Base-by-base conservation (phyloP, 1,140 invertebrate genomes). In the Ooceraea biroi region DNA sequence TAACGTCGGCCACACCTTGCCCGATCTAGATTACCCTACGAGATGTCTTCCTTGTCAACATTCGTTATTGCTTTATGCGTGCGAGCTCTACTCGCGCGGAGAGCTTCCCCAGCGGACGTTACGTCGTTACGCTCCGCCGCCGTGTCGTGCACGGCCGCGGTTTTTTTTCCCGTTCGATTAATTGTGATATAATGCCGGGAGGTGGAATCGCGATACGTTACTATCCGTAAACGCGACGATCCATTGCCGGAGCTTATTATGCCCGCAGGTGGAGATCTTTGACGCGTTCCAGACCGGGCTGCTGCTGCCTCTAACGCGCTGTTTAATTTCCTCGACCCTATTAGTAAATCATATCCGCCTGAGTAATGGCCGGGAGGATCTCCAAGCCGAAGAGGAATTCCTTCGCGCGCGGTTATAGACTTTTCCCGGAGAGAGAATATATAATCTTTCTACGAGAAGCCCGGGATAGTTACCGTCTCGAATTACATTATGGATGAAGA, bases 401-500 rank as follows among this genome's bases (percentile, higher is more conserved):
- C 71, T 57, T 58, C 27, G 82, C 41, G 77, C 8, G 69, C 69
- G 58, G 63, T 80, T 50, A 80, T 80, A 71, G 78, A 57, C 58
- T 83, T 88, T 85, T 78, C 72, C 82, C 61, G 41, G 60, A 30
- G 2, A 7, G 86, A 72, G 86, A 78, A 36, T 69, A 73, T 83
- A 83, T 76, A 86, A 88, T 86, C 87, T 88, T 86, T 66, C 87
- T 74, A 83, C 83, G 63, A 22, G 52, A 55, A 76, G 74, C 68
- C 27, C 55, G 48, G 78, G 74, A 71, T 83, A 88, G 87, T 89
- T 89, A 88, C 84, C 61, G 78, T 89, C 87, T 89, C 88, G 88
- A 89, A 89, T 89, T 89, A 89, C 88, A 84, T 89, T 89, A 89
- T 88, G 84, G 88, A 89, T 86, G 88, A 89, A 78, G 68, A n/a